Base-by-base conservation (phyloP, 2,888 invertebrate species). In the Unio pictorum region DNA sequence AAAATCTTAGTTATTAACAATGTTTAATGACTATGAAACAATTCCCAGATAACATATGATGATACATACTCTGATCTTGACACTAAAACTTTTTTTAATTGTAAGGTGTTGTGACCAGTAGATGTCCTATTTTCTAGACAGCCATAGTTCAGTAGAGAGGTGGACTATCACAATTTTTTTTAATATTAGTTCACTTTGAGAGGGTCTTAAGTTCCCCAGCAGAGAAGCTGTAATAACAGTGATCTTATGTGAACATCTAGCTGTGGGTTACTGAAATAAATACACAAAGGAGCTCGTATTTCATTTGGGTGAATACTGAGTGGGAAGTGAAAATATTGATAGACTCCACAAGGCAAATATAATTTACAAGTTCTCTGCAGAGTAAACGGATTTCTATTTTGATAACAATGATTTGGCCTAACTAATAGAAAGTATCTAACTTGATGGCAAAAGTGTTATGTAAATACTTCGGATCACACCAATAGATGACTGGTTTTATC, bases 351-450 rank as follows among this genome's bases (percentile, higher is more conserved):
- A 66, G 59, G 66, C 66, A 66, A 66, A 66, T 66, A 66, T 66
- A 66, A 66, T 66, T 59, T 66, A 66, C 66, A 59, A 34, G 59
- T 59, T 30, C 58, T 66, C 60, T 30, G 66, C 60, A 59, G 54
- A 59, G 66, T 66, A 66, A 66, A 66, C 66, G 57, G 66, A 66
- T 66, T 66, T 66, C 66, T 59, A 66, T 66, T 66, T 66, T 66
- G 45, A 66, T 66, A 66, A 66, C 66, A 66, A 66, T 66, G 66
- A 66, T 59, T 60, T 34, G 66, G 58, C 59, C 56, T 26, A 54
- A 57, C 45, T 60, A 60, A 66, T 59, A 66, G 58, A 66, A 66
- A 59, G 66, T 66, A 66, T 59, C 66, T 45, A 66, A 60, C 45
- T 59, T 66, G 66, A 66, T 66, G 59, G 60, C 58, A 23, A 66